Evolutionary conservation across 2,888 invertebrate species (phyloP).

Genomic region (Melitaea athalia): DNA sequence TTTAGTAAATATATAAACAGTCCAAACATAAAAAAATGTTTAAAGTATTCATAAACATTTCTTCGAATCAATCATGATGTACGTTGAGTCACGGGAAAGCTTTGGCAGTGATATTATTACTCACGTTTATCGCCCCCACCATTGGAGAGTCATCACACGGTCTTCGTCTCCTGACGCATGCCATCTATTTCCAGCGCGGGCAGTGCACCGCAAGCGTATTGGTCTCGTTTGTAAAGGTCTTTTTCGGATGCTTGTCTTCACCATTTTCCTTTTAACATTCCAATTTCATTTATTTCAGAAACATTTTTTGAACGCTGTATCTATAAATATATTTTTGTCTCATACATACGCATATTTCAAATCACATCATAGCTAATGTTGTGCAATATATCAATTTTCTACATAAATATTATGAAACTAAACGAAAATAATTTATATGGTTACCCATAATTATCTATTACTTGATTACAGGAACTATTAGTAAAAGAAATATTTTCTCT

Average conservation of each 20-base stretch:
- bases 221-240: conserved; percentile 15
- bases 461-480: too few species aligned
- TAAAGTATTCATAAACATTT: conserved; percentile 15
- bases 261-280: conserved; percentile 17
- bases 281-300: conserved; percentile 22
- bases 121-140: conserved; percentile 68
- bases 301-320: neutral
- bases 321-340: neutral
- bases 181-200: conserved; percentile 60
- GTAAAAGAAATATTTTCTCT: too few species aligned
- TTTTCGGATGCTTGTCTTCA: conserved; percentile 27
- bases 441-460: too few species aligned
- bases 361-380: too few species aligned
- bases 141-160: conserved; percentile 61
- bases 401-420: too few species aligned
- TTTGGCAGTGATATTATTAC: conserved; percentile 68
- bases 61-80: conserved; percentile 32
- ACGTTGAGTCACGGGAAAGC: conserved; percentile 55
- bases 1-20: neutral
- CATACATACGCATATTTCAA: too few species aligned
- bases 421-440: too few species aligned
- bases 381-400: too few species aligned
- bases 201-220: conserved; percentile 39
- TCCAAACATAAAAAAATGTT: neutral
- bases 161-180: conserved; percentile 67